phyloP scores from a whole-genome alignment of 2,888 invertebrate genomes.

The Zygogramma bicolorata region DNA sequence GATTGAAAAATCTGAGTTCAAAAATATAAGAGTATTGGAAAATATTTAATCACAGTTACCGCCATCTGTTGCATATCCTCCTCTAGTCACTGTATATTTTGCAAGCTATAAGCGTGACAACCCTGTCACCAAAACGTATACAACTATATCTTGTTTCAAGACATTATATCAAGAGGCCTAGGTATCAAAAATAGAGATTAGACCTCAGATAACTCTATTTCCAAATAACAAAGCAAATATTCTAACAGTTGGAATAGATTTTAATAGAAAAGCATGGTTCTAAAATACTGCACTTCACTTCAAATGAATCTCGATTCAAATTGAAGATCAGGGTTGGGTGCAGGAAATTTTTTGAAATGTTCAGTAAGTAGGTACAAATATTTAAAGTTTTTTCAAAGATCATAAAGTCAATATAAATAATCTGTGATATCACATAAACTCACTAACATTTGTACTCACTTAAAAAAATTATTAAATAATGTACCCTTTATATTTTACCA shows the following conservation, averaged over 20 bases:
- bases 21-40: too few relatives aligned
- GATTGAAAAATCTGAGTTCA: too few relatives aligned
- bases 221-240: neutral
- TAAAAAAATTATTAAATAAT: constrained; percentile 44
- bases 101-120: constrained; percentile 5
- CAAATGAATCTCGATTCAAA: neutral
- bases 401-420: constrained; percentile 38
- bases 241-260: neutral
- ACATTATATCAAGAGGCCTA: neutral
- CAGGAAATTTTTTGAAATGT: constrained; percentile 16
- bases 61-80: neutral
- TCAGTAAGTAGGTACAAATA: constrained; percentile 38
- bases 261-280: neutral
- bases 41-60: too few relatives aligned
- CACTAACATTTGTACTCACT: constrained; percentile 52
- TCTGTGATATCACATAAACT: constrained; percentile 55
- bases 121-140: constrained; percentile 3
- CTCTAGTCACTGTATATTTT: neutral
- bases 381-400: constrained; percentile 34
- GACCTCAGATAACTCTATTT: constrained; percentile 1
- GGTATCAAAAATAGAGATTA: neutral
- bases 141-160: neutral
- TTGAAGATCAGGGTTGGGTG: constrained; percentile 25
- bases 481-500: constrained; percentile 36
- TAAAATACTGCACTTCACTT: neutral